Percentiles rank a stretch among this genome's conserved stretches.
Conservation (phyloP, 2,797 vertebrate species). For the Diceros bicornis region DNA sequence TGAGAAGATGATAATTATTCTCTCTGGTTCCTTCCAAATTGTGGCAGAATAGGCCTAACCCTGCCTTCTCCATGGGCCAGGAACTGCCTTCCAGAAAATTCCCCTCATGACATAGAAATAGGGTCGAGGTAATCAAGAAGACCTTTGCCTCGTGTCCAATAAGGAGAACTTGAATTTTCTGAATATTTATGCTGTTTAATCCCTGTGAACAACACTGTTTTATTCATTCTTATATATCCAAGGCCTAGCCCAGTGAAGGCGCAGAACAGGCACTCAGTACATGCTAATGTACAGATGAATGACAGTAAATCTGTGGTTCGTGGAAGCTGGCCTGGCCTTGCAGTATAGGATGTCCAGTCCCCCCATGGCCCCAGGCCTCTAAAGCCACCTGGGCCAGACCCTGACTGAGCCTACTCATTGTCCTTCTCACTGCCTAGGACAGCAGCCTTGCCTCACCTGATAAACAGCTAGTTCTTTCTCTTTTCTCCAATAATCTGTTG, state of each 20-base stretch:
- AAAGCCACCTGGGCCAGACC: not conserved
- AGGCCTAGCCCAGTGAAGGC: not conserved
- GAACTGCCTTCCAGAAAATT: not conserved
- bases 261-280: not conserved
- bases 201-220: not conserved
- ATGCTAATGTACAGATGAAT: not conserved
- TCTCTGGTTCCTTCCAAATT: not conserved
- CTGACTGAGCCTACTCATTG: too few relatives aligned
- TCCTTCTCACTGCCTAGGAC: not conserved
- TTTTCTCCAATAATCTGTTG: not conserved
- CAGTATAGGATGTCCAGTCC: fast-evolving
- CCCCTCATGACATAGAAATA: not conserved
- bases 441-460: not conserved
- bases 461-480: not conserved
- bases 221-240: not conserved
- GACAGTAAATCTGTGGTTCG: not conserved
- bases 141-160: not conserved
- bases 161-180: not conserved
- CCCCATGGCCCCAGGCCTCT: not conserved
- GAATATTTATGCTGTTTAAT: not conserved
- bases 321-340: not conserved
- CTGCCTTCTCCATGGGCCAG: not conserved
- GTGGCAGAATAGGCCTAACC: not conserved
- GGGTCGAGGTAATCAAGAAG: not conserved
- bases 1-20: not conserved